Evolutionary conservation across 1,140 invertebrate species (phyloP).

Genomic region (Drosophila lowei): DNA sequence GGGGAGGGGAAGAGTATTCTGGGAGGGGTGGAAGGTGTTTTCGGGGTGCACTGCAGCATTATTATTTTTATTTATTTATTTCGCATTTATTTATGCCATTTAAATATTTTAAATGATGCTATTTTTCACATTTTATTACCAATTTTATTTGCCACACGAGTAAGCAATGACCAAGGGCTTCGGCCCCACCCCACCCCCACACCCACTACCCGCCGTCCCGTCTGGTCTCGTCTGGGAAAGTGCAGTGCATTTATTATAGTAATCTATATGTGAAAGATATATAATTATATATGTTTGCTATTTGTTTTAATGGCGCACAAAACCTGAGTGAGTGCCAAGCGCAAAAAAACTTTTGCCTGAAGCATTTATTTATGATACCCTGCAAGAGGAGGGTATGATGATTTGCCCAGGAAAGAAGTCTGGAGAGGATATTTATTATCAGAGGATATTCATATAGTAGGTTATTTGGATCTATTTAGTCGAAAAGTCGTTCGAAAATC

Average conservation of each 20-base stretch:
- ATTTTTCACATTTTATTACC: slow-evolving; percentile 80
- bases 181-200: not conserved
- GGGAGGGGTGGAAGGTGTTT: too few species aligned
- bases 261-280: slow-evolving; percentile 15
- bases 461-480: too few species aligned
- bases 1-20: slow-evolving; percentile 2
- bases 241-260: slow-evolving; percentile 57
- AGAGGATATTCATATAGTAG: too few species aligned
- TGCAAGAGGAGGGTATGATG: too few species aligned
- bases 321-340: slow-evolving; percentile 27
- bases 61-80: slow-evolving; percentile 79
- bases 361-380: not conserved
- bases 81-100: slow-evolving; percentile 74
- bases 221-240: slow-evolving; percentile 10
- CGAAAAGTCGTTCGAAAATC: too few species aligned
- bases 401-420: too few species aligned
- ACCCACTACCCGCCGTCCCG: not conserved
- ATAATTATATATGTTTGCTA: slow-evolving; percentile 48
- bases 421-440: too few species aligned
- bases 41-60: slow-evolving; percentile 52
- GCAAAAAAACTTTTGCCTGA: slow-evolving; percentile 1
- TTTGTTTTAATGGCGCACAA: slow-evolving; percentile 65
- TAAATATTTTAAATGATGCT: slow-evolving; percentile 75
- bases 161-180: slow-evolving; percentile 19
- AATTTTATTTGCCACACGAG: slow-evolving; percentile 64